Conservation (phyloP, 2,888 invertebrate species). For the Xestia c-nigrum region DNA sequence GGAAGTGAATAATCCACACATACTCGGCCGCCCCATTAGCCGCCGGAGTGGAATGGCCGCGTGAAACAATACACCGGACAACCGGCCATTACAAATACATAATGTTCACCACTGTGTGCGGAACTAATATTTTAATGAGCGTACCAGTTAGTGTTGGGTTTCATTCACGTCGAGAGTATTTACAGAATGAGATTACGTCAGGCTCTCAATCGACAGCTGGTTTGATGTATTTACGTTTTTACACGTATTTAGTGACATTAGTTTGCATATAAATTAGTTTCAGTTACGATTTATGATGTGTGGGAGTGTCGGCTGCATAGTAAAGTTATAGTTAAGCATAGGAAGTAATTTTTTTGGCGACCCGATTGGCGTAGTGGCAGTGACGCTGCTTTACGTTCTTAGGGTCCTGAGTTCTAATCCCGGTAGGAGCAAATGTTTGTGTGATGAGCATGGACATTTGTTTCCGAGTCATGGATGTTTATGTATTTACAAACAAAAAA, state of each 20-base stretch:
- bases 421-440: too few species aligned
- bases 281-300: slow-evolving; percentile 2
- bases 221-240: slow-evolving; percentile 11
- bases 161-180: slow-evolving; percentile 53
- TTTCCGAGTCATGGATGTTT: too few species aligned
- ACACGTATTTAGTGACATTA: background rate
- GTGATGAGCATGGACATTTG: too few species aligned
- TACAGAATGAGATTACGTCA: slow-evolving; percentile 49
- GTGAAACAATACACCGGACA: slow-evolving; percentile 73
- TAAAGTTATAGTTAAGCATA: background rate
- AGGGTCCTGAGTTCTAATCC: too few species aligned
- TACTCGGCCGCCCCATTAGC: slow-evolving; percentile 68
- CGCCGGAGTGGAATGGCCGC: slow-evolving; percentile 67
- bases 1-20: slow-evolving; percentile 66
- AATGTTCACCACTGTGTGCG: slow-evolving; percentile 64
- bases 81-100: slow-evolving; percentile 65
- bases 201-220: slow-evolving; percentile 22
- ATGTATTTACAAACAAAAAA: too few species aligned
- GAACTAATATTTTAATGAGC: slow-evolving; percentile 65
- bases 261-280: slow-evolving; percentile 11
- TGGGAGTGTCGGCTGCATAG: background rate
- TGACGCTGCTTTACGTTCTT: too few species aligned
- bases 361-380: too few species aligned
- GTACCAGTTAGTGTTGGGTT: slow-evolving; percentile 37
- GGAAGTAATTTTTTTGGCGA: too few species aligned